Base-by-base conservation (phyloP, 2,113 vertebrate genomes). In the Garra rufa region DNA sequence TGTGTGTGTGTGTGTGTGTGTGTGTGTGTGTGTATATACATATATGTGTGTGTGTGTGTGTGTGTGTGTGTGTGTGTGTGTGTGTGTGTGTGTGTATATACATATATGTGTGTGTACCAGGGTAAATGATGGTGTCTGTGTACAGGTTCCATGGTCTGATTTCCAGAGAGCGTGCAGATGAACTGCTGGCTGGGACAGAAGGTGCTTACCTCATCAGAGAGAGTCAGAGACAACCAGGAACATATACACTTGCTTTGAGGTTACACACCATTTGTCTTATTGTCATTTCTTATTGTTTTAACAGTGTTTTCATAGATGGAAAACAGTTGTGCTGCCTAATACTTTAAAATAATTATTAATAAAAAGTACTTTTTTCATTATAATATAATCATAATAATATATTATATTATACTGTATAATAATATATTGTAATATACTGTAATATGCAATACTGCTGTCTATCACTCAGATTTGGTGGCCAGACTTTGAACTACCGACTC, bases 161-260 rank as follows among this genome's bases (percentile, higher is more conserved):
- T 91, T 96, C 98, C 85, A 95, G 98, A 87, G 98, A 99, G 90
- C 94, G 96, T 92, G 97, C 97, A 19, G 97, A 99, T 87, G 95
- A 96, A 87, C 95, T 98, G 4, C 95, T 99, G 10, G 95, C 90
- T 14, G 95, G 95, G 0, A 88, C 94, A 71, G 98, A 99, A 89
- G 98, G 98, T 19, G 94, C 97, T 0, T 99, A 99, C 89, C 97
- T 99, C 83, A 98, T 99, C 83, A 95, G 98, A 92, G 98, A 99
- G 92, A 99, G 98, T 92, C 97, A 98, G 85, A 93, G 98, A 74
- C 98, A 99, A 89, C 97, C 97, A 0, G 98, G 98, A 84, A 97
- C 97, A 83, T 96, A 97, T 90, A 99, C 98, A 1, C 91, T 99
- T 87, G 98, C 98, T 61, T 95, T 99, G 83, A 97, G 98, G 98